A percentile compares a stretch with the other conserved stretches of the same genome.
These are phyloP conservation scores for Octodon degus DNA, from an alignment of 2,113 vertebrate genomes.

Conservation along the genomic window DNA sequence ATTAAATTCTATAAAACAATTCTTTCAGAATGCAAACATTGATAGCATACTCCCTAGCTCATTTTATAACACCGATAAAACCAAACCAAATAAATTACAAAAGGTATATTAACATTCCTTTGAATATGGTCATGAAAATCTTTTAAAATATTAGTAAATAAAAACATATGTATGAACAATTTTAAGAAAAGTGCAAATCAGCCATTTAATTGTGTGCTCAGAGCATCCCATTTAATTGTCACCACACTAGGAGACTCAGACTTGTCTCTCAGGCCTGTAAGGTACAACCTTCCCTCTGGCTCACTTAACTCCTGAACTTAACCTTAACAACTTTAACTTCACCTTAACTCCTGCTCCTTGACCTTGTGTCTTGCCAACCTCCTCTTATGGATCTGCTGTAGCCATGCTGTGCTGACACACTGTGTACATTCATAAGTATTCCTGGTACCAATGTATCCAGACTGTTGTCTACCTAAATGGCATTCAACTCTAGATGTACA, in stretches of 20 bases:
- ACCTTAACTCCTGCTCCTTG: background rate
- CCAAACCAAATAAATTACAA: background rate
- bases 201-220: background rate
- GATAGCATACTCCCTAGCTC: background rate
- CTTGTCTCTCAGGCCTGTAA: background rate
- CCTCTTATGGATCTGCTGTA: background rate
- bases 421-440: background rate
- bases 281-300: background rate
- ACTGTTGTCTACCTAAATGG: background rate
- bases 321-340: background rate
- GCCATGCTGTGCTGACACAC: background rate
- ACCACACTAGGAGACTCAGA: background rate
- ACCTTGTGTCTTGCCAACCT: background rate
- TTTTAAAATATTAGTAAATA: constrained; percentile 41
- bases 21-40: background rate
- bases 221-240: background rate
- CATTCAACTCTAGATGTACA: background rate
- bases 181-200: background rate
- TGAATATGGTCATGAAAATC: background rate
- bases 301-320: background rate
- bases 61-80: background rate
- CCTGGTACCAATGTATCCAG: background rate
- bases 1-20: constrained; percentile 5
- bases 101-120: background rate
- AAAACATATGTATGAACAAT: background rate